phyloP scores from a whole-genome alignment of 2,113 vertebrate genomes.

The Zingel zingel region DNA sequence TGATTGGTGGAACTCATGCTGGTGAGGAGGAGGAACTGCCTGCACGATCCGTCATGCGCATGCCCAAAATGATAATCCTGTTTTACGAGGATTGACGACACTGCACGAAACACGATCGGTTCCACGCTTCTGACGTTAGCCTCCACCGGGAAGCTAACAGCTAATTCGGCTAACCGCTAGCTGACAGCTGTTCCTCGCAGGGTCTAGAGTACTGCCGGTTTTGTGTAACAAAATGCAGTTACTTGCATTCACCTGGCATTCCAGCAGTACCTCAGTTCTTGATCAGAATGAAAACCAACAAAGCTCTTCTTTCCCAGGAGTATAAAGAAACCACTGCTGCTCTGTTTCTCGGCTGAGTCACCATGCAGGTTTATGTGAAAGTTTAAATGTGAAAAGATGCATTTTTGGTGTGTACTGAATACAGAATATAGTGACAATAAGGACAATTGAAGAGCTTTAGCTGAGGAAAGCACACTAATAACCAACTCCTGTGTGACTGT shows the following conservation, averaged over 20 bases:
- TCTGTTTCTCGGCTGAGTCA: slow-evolving; percentile 25
- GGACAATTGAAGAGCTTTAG: slow-evolving; percentile 30
- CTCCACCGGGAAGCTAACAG: too few relatives aligned
- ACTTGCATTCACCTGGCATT: slow-evolving; percentile 3
- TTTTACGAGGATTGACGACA: too few relatives aligned
- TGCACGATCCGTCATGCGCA: too few relatives aligned
- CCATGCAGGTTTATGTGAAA: slow-evolving; percentile 20
- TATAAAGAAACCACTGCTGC: slow-evolving; percentile 2
- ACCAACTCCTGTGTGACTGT: slow-evolving; percentile 19
- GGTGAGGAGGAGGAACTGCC: too few relatives aligned
- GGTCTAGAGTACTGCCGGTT: neutral
- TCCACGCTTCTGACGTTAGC: too few relatives aligned
- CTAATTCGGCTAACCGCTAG: too few relatives aligned
- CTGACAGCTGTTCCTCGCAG: neutral
- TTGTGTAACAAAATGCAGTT: slow-evolving; percentile 3
- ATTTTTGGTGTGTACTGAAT: slow-evolving; percentile 24
- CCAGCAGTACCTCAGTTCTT: slow-evolving; percentile 1
- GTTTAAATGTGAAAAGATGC: slow-evolving; percentile 24
- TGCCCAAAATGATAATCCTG: too few relatives aligned
- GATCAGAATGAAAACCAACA: slow-evolving; percentile 31
- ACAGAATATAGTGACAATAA: slow-evolving; percentile 34
- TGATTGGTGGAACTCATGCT: too few relatives aligned
- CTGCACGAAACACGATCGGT: too few relatives aligned
- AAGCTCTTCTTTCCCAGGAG: slow-evolving; percentile 13
- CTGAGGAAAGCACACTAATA: slow-evolving; percentile 27